Base-by-base conservation (phyloP, 2,113 vertebrate species). In the Leptosomus discolor region DNA sequence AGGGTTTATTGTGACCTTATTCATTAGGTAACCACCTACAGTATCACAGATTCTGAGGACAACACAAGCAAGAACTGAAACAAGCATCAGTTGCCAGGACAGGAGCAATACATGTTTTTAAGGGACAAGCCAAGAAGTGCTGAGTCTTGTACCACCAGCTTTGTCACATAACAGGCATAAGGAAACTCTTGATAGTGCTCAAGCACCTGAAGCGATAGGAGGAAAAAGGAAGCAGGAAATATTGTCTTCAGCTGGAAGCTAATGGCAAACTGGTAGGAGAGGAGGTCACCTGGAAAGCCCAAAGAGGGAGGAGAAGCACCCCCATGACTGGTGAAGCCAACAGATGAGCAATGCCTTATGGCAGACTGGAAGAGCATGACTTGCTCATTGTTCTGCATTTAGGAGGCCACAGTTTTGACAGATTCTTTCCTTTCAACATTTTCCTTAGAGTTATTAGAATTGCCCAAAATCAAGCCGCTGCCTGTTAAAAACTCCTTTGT, bases 311-410 rank as follows among this genome's bases (percentile, higher is more conserved):
- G 16, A 75, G 43, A 64, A 58, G 45, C 30, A 36, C 9, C 7
- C 6, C 24, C 6, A 2, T 10, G 34, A 75, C 21, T 29, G 50
- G 24, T 0, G 0, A 51, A 34, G 73, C 27, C 26, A 67, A 61
- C 10, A 30, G 34, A 24, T 0, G 1, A 19, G 20, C 13, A 19
- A 22, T 73, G 18, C 65, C 46, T 41, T 20, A 9, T 1, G 1
- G 46, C 32, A 37, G 22, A 43, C 46, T 2, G 4, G 30, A 67
- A 43, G 19, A 21, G 16, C 34, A 45, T 24, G 32, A 43, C 27
- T 50, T 36, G 19, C 32, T n/a, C 2, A 1, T 48, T 50, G 54
- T 18, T 45, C 71, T 65, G 18, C 50, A 64, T 76, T 81, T 58
- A 39, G 63, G 15, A 81, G 53, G 29, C 51, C 0, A 0, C 32